These are phyloP conservation scores for Pentalonia nigronervosa DNA, from an alignment of 1,140 invertebrate genomes.

Conservation along the genomic window DNA sequence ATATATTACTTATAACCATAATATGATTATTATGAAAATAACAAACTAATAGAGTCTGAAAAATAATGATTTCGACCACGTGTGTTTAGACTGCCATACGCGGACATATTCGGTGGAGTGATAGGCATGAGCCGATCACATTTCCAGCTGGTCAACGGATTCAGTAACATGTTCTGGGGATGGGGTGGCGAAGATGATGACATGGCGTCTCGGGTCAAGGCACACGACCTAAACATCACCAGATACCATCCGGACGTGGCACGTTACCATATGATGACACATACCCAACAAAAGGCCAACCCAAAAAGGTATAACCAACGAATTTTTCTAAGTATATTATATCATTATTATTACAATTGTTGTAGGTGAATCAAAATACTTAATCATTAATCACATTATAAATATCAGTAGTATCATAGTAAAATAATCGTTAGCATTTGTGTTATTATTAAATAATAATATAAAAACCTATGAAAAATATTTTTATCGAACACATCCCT, in stretches of 20 bases:
- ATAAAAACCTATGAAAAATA: neutral
- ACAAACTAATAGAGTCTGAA: neutral
- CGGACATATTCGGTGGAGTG: constrained; percentile 77
- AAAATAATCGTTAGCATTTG: neutral
- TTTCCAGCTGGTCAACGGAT: constrained; percentile 85
- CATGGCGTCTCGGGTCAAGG: constrained; percentile 84
- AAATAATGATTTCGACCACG: neutral
- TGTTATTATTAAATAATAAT: neutral
- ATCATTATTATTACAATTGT: neutral
- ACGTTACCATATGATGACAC: constrained; percentile 88
- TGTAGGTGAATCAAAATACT: neutral
- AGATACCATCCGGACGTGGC: constrained; percentile 87
- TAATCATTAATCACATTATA: neutral
- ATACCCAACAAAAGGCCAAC: constrained; percentile 87
- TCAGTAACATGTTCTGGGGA: constrained; percentile 91
- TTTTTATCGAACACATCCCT: neutral
- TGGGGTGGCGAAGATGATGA: constrained; percentile 95
- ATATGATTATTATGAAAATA: neutral
- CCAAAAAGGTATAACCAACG: constrained; percentile 75
- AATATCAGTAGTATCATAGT: neutral
- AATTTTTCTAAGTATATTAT: neutral
- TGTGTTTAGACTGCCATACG: constrained; percentile 80
- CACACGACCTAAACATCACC: constrained; percentile 81
- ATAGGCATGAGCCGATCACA: constrained; percentile 80
- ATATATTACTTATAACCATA: too few species aligned